Base-by-base conservation (phyloP, 2,888 invertebrate genomes). In the Chrysolina americana region DNA sequence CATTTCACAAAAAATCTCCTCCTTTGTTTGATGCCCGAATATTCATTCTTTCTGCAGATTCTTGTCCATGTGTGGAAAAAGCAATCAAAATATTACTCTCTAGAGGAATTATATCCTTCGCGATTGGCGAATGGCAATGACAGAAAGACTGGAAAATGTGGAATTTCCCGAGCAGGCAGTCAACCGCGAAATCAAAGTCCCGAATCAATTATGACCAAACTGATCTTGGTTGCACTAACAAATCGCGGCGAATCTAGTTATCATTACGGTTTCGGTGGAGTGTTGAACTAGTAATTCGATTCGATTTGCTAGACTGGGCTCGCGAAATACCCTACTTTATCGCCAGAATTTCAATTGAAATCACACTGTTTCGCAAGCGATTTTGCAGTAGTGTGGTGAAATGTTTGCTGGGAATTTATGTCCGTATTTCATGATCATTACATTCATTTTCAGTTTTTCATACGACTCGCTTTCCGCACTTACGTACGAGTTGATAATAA, bases 251-350 rank as follows among this genome's bases (percentile, higher is more conserved):
- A 53, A 53, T 53, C 21, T 21, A 53, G 53, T 53, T 53, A 53
- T 53, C 21, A 53, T 53, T 53, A 21, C 53, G 53, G 53, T 21
- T 19, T 53, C 19, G 21, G 53, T 13, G 19, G 53, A 21, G 53
- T 53, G 19, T 53, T 53, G 19, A 53, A 53, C 53, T 11, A 53
- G 53, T 53, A 53, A 53, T 53, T 53, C 53, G 6, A 53, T 53
- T 53, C 21, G 13, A 53, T 53, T 53, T 21, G 53, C 53, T 53
- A 53, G 53, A 53, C 19, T 21, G 53, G 10, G 53, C 11, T 53
- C 53, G 53, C 10, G 5, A 21, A 53, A 53, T 53, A 19, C 19
- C 19, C 4, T 10, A 48, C 53, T 21, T 19, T 19, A 11, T 53
- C 17, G 19, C 19, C 53, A 17, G 21, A 19, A 48, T 19, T 21